Evolutionary conservation across 2,888 invertebrate genomes (phyloP).

Genomic region (Endomychus coccineus): DNA sequence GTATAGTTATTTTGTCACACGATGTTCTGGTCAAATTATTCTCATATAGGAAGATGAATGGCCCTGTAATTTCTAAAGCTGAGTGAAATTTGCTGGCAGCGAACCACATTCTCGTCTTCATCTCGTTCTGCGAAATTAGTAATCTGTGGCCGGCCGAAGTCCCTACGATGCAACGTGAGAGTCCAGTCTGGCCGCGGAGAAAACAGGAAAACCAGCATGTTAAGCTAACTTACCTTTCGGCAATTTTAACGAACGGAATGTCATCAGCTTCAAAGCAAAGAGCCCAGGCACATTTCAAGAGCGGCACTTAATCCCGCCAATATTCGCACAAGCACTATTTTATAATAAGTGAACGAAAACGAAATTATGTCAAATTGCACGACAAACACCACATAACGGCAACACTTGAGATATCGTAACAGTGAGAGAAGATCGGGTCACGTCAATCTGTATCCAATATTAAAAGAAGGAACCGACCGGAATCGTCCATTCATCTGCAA

Average conservation of each 20-base stretch:
- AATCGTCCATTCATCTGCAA: no score
- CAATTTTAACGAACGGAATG: constrained; percentile 30
- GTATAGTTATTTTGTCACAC: no score
- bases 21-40: no score
- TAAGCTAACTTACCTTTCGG: constrained; percentile 32
- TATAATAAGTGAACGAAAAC: constrained; percentile 4
- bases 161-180: no score
- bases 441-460: neutral
- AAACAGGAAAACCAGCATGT: constrained; percentile 8
- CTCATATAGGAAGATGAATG: no score
- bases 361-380: constrained; percentile 24
- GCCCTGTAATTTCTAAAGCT: constrained; percentile 30
- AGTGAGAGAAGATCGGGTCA: neutral
- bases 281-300: constrained; percentile 19
- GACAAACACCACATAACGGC: constrained; percentile 30
- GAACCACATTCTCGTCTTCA: constrained; percentile 26
- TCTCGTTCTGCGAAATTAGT: no score
- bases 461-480: no score
- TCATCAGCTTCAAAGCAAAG: constrained; percentile 30
- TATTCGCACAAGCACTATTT: constrained; percentile 6
- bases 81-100: constrained; percentile 22
- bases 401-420: constrained; percentile 11
- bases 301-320: constrained; percentile 9
- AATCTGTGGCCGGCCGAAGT: no score
- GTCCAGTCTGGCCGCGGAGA: neutral